Evolutionary conservation across 2,797 vertebrate genomes (phyloP), one percentile per base, ranked within the genome.

Genomic region (Hirundo rustica): DNA sequence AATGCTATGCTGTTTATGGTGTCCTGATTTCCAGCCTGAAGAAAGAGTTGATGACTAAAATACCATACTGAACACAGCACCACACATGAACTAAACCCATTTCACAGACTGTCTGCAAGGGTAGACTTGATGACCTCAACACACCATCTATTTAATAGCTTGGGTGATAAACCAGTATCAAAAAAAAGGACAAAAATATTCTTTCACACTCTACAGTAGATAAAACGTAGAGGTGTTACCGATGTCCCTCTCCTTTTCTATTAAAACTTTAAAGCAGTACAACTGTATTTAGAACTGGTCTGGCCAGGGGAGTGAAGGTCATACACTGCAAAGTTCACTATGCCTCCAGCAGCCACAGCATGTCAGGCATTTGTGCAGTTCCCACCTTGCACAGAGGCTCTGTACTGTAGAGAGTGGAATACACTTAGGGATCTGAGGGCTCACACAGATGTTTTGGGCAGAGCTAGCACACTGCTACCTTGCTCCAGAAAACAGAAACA

Each of bases 1-100:
- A 99, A 98, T 23, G 99, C 99, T 74, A 99, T 99, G 95, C 98
- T 98, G 98, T 98, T 99, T 79, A 99, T 98, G n/a, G 99, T 99
- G 94, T 99, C 99, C 50, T 98, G 97, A 57, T 98, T 95, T 98
- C 99, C 99, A 98, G 98, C 89, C 96, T 96, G 75, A 84, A 91
- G 53, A 89, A 90, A 92, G 34, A 85, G 53, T 36, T 36, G 54
- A 48, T 85, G 45, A 27, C 84, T 77, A 88, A 88, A 66, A 70
- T 44, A 83, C 14, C 19, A 45, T 3, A 71, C 15, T 32, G 26
- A 91, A 92, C 55, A 83, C 58, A 72, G 38, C 14, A 58, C 23
- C 64, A 22, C n/a, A 72, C 20, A 23, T 42, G 22, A 90, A 79
- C 64, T 54, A 79, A 86, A 92, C 19, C 11, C 44, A 71, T 40